Percentiles rank a stretch among this genome's conserved stretches.
phyloP scores from a whole-genome alignment of 1,140 invertebrate genomes.

The Mactra quadrangularis region DNA sequence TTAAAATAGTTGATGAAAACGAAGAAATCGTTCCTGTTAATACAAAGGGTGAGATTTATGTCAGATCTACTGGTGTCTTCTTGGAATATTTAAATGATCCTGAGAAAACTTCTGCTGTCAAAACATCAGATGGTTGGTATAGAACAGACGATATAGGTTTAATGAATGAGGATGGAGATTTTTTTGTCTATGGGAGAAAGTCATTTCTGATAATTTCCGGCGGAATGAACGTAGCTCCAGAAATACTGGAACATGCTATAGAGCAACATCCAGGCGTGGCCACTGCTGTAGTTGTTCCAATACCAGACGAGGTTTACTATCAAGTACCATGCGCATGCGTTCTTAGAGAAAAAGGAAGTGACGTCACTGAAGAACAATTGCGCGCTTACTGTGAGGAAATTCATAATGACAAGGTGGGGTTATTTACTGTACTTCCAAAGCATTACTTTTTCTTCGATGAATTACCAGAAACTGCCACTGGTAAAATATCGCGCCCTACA shows the following conservation, averaged over 20 bases:
- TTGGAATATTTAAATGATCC: no score
- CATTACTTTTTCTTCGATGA: constrained; percentile 34
- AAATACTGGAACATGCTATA: constrained; percentile 21
- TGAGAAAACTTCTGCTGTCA: constrained; percentile 38
- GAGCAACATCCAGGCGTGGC: constrained; percentile 19
- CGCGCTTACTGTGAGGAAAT: constrained; percentile 17
- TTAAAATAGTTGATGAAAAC: constrained; percentile 60
- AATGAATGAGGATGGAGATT: constrained; percentile 40
- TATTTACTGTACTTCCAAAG: constrained; percentile 32
- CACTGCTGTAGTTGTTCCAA: constrained; percentile 17
- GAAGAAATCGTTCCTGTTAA: constrained; percentile 23
- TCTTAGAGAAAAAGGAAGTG: background rate
- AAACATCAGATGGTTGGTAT: constrained; percentile 64
- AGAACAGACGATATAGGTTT: constrained; percentile 61
- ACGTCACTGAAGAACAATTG: constrained; percentile 27
- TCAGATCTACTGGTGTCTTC: constrained; percentile 22
- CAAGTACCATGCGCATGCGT: constrained; percentile 50
- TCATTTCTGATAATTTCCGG: constrained; percentile 57
- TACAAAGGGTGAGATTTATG: constrained; percentile 49
- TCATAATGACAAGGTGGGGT: constrained; percentile 1
- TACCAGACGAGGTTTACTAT: constrained; percentile 17
- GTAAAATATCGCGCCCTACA: constrained; percentile 5
- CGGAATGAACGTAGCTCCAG: constrained; percentile 30
- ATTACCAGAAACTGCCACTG: constrained; percentile 28
- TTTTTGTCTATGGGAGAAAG: constrained; percentile 62